Conservation (phyloP, 2,888 invertebrate species). For the Phaedon cochleariae region DNA sequence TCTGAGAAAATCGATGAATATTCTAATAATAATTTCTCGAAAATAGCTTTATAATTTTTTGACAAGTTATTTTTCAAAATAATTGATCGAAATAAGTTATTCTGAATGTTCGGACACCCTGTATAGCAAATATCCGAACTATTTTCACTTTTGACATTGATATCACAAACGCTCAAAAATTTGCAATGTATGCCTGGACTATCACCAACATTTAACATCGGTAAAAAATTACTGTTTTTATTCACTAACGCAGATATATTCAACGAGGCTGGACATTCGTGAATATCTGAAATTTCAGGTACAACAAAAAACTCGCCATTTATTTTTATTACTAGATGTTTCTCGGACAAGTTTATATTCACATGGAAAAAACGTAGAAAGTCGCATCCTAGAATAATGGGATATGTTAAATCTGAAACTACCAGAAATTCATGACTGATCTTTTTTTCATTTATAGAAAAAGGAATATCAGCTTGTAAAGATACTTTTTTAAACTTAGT, state of each 20-base stretch:
- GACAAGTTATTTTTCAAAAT: no score
- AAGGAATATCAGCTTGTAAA: conserved; percentile 1
- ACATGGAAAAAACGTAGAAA: conserved; percentile 12
- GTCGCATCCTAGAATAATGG: conserved; percentile 10
- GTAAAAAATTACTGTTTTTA: conserved; percentile 5
- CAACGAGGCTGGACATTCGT: not conserved
- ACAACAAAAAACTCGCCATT: not conserved
- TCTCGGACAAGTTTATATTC: conserved; percentile 12
- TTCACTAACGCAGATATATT: not conserved
- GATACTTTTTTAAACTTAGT: conserved; percentile 2
- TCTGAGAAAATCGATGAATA: conserved; percentile 13
- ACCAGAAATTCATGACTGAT: conserved; percentile 14
- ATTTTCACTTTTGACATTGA: no score
- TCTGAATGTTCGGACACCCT: no score
- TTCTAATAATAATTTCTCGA: not conserved
- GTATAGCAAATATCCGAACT: no score
- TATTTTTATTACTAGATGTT: conserved; percentile 10
- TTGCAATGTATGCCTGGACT: no score
- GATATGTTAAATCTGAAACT: conserved; percentile 6
- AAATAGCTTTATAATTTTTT: not conserved
- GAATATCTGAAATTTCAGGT: not conserved
- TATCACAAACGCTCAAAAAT: no score
- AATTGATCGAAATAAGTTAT: no score
- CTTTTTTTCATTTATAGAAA: not conserved
- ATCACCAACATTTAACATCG: not conserved